Base-by-base conservation (phyloP, 2,113 vertebrate species). In the Larimichthys polyactis region DNA sequence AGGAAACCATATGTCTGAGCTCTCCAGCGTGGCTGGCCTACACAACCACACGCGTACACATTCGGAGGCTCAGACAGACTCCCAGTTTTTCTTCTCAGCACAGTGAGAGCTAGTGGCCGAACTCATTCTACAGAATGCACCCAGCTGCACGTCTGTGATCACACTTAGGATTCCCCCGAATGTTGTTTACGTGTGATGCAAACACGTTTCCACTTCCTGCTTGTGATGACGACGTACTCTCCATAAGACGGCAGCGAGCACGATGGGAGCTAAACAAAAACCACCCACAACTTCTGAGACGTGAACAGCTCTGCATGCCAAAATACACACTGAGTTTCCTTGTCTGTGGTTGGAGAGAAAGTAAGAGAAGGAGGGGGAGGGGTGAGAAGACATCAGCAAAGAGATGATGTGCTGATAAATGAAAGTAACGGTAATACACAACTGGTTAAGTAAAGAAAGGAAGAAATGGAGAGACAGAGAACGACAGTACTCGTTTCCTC, bases 1-100 rank as follows among this genome's bases (percentile, higher is more conserved):
- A 98, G 97, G 97, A 99, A 98, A 98, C 97, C 96, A 84, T 93
- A 95, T 93, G 97, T 98, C 97, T 99, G 96, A 96, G 96, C 95
- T 94, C 93, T 95, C 93, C 60, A 85, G 68, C 46, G 43, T 29
- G 65, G 79, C 79, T 57, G 58, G 67, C n/a, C 67, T 75, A 78
- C 48, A 63, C 58, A n/a, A 15, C 43, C 19, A 4, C 51, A 58
- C 78, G 43, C 65, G 43, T 24, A 70, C 62, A 64, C 20, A n/a
- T 5, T n/a, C 3, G 0, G 9, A 49, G 11, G 5, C 63, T 15
- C 2, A 68, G 17, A 62, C 52, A 70, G 27, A 81, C 20, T 71
- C 20, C 3, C 17, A 69, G 0, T n/a, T 77, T 64, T 64, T 72
- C 46, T 76, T 59, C 43, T 55, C 59, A 70, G 64, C 19, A 12